Percentiles rank a stretch among this genome's conserved stretches.
These are phyloP conservation scores for Polypedilum pembai DNA, from an alignment of 1,140 invertebrate genomes.

Conservation along the genomic window DNA sequence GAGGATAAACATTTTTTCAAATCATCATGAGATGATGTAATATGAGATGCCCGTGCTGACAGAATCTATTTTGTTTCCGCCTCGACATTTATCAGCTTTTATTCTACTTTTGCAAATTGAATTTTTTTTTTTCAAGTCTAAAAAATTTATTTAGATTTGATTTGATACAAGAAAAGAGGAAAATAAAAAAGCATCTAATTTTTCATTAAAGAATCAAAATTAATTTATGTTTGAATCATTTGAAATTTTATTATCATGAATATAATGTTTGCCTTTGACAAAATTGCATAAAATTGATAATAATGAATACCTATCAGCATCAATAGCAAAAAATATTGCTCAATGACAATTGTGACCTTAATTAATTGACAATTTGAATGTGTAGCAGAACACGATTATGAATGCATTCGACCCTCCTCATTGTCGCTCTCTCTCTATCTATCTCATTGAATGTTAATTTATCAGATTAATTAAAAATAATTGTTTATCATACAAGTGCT, in stretches of 20 bases:
- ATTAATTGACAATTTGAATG: constrained; percentile 4
- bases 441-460: constrained; percentile 7
- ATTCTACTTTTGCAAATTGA: not conserved
- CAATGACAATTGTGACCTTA: constrained; percentile 15
- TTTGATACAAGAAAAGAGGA: too few relatives aligned
- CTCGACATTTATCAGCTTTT: not conserved
- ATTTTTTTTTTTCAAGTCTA: not conserved
- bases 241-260: too few relatives aligned
- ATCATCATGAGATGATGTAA: not conserved
- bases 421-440: not conserved
- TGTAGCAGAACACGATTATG: not conserved
- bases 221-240: too few relatives aligned
- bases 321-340: too few relatives aligned
- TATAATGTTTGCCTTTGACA: too few relatives aligned
- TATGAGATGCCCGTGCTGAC: not conserved
- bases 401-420: not conserved
- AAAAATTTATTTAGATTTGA: too few relatives aligned
- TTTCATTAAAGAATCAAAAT: too few relatives aligned
- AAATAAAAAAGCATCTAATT: too few relatives aligned
- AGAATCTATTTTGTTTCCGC: not conserved
- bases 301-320: not conserved
- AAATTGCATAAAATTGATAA: not conserved
- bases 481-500: not conserved
- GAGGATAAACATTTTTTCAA: constrained; percentile 10
- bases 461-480: constrained; percentile 20